Percentiles rank a stretch among this genome's conserved stretches.
Conservation (phyloP, 1,140 invertebrate genomes). For the Monochamus saltuarius region DNA sequence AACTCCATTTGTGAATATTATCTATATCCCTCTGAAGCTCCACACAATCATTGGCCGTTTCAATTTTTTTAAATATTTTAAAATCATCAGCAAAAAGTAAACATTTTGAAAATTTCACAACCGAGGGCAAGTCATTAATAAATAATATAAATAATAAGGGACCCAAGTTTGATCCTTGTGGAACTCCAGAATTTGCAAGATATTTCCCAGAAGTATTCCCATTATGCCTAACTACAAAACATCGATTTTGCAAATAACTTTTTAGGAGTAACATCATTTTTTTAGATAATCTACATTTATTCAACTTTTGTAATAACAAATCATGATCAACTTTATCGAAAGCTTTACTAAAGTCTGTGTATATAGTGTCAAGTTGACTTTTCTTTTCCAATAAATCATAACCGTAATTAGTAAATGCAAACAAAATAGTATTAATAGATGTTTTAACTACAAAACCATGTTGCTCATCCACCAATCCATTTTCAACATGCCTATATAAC, state of each 20-base stretch:
- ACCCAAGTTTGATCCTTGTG: slow-evolving; percentile 1
- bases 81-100: slow-evolving; percentile 1
- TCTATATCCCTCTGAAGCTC: background rate
- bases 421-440: no score
- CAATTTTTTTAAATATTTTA: slow-evolving; percentile 1
- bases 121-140: no score
- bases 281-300: background rate
- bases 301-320: background rate
- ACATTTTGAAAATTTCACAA: background rate
- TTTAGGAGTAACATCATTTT: background rate
- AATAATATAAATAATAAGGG: slow-evolving; percentile 1
- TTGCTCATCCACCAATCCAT: no score
- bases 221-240: slow-evolving; percentile 1
- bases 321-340: no score
- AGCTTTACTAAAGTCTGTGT: background rate
- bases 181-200: background rate
- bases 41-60: background rate
- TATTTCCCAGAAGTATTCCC: slow-evolving; percentile 3
- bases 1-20: no score
- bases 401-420: no score
- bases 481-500: background rate
- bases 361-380: background rate
- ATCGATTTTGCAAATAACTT: slow-evolving; percentile 1
- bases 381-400: no score
- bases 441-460: no score